Conservation (phyloP, 2,113 vertebrate genomes). For the Brachyhypopomus occidentalis region DNA sequence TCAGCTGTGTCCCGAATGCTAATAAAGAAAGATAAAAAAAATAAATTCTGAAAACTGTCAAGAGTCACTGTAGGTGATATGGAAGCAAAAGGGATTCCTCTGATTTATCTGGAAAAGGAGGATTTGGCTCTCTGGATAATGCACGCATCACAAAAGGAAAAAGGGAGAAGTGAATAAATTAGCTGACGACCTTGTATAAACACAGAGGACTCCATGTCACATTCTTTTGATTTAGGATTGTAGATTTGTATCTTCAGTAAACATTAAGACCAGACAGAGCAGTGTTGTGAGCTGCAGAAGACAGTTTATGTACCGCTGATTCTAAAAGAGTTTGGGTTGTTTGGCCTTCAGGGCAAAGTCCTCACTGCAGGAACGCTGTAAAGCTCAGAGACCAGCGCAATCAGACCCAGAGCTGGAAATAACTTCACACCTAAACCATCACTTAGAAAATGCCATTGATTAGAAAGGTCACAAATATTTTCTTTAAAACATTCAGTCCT, state of each 20-base stretch:
- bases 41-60: not conserved
- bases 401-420: too few relatives aligned
- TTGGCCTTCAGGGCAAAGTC: too few relatives aligned
- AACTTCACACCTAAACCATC: too few relatives aligned
- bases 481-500: too few relatives aligned
- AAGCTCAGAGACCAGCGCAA: too few relatives aligned
- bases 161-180: not conserved
- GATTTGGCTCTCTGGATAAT: not conserved
- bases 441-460: too few relatives aligned
- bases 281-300: not conserved
- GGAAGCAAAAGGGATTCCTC: not conserved
- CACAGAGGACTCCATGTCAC: slow-evolving; percentile 9
- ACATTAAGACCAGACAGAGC: not conserved
- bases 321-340: not conserved
- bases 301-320: not conserved
- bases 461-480: too few relatives aligned
- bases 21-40: slow-evolving; percentile 1
- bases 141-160: not conserved
- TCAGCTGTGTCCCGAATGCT: not conserved
- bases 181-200: slow-evolving; percentile 13
- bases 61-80: not conserved
- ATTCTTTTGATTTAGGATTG: not conserved
- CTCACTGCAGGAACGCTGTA: too few relatives aligned
- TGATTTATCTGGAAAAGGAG: not conserved
- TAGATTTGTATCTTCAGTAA: not conserved